These are phyloP conservation scores for Atrichornis clamosus DNA, from an alignment of 2,113 vertebrate genomes.

Conservation along the genomic window DNA sequence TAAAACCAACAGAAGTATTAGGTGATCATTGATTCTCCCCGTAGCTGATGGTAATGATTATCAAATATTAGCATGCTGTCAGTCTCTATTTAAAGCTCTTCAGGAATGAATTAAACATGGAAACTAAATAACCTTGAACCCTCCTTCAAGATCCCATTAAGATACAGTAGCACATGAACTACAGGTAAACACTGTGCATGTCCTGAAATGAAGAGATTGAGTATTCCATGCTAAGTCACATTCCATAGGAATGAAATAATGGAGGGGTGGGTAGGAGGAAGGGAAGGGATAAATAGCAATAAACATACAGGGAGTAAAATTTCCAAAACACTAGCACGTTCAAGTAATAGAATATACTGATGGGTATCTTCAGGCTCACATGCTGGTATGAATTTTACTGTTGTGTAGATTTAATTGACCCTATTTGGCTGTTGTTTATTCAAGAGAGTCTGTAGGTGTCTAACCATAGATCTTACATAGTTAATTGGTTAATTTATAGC, in stretches of 20 bases:
- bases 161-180: background rate
- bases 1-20: constrained; percentile 22
- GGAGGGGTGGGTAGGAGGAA: background rate
- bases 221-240: constrained; percentile 16
- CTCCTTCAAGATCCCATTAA: constrained; percentile 45
- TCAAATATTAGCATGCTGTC: constrained; percentile 16
- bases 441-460: constrained; percentile 6
- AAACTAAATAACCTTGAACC: constrained; percentile 52
- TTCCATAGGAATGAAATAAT: constrained; percentile 68
- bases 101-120: constrained; percentile 32
- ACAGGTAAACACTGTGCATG: constrained; percentile 21
- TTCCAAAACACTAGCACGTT: constrained; percentile 4
- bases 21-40: constrained; percentile 4
- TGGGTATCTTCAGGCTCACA: constrained; percentile 2
- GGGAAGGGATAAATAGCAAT: background rate
- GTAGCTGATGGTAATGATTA: constrained; percentile 23
- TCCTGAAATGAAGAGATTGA: constrained; percentile 31
- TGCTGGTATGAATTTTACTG: background rate
- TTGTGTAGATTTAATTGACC: constrained; percentile 19
- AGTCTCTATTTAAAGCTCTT: constrained; percentile 40
- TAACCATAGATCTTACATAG: background rate
- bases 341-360: background rate
- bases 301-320: constrained; percentile 15
- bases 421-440: constrained; percentile 26
- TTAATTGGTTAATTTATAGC: constrained; percentile 23